Percentiles rank a stretch among this genome's conserved stretches.
Conservation (phyloP, 2,113 vertebrate species). For the Ariopsis seemanni region DNA sequence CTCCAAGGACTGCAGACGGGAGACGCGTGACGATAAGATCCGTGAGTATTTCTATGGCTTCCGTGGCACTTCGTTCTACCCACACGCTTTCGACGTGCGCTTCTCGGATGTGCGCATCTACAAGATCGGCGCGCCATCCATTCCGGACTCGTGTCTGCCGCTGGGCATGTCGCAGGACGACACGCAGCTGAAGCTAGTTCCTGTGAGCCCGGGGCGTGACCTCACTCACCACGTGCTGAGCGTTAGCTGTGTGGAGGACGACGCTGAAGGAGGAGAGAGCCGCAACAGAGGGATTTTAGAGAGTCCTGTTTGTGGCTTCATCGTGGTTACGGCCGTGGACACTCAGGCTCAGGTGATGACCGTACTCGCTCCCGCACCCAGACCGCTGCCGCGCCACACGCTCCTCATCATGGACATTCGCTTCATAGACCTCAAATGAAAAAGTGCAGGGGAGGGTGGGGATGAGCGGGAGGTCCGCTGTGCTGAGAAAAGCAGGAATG, state of each 20-base stretch:
- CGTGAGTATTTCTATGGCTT: slow-evolving; percentile 97
- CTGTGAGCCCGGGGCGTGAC: slow-evolving; percentile 90
- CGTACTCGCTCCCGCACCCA: slow-evolving; percentile 87
- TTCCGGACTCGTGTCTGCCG: slow-evolving; percentile 94
- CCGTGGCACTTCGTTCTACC: slow-evolving; percentile 87
- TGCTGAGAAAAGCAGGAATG: background rate
- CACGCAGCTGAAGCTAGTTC: slow-evolving; percentile 95
- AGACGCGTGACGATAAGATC: slow-evolving; percentile 89
- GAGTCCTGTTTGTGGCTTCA: slow-evolving; percentile 92
- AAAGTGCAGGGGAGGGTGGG: background rate
- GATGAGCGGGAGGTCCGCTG: background rate
- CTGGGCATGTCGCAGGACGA: slow-evolving; percentile 98
- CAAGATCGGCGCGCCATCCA: slow-evolving; percentile 94
- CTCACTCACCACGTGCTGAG: slow-evolving; percentile 96
- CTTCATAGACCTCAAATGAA: slow-evolving; percentile 92
- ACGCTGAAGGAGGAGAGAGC: slow-evolving; percentile 71
- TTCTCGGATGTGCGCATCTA: slow-evolving; percentile 97
- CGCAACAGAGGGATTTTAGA: slow-evolving; percentile 74
- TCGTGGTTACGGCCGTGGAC: slow-evolving; percentile 92
- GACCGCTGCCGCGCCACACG: slow-evolving; percentile 90
- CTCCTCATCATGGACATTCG: slow-evolving; percentile 98
- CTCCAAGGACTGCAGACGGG: slow-evolving; percentile 91
- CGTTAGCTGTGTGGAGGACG: slow-evolving; percentile 85
- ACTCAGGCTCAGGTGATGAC: slow-evolving; percentile 91
- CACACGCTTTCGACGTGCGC: slow-evolving; percentile 93